These are phyloP conservation scores for Oncorhynchus tshawytscha DNA, from an alignment of 2,113 vertebrate genomes.

Conservation along the genomic window DNA sequence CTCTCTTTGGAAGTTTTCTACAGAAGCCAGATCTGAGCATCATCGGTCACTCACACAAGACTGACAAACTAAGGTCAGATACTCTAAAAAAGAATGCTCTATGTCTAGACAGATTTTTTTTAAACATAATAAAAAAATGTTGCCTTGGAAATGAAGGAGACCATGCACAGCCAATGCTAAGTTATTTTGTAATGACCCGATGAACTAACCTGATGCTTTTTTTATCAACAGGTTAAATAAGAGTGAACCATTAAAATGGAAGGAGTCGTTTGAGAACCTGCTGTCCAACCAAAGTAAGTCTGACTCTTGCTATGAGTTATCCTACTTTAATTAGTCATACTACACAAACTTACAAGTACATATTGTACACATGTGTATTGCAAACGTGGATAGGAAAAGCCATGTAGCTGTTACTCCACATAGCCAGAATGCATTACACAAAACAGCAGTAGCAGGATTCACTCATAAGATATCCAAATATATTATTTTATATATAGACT, in stretches of 20 bases:
- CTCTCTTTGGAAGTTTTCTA: constrained; percentile 84
- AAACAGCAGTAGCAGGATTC: too few relatives aligned
- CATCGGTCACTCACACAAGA: constrained; percentile 56
- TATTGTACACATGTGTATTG: too few relatives aligned
- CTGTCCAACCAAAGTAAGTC: constrained; percentile 89
- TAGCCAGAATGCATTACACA: too few relatives aligned
- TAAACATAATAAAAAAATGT: too few relatives aligned
- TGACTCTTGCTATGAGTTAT: neutral
- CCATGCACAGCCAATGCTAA: neutral
- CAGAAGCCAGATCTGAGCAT: constrained; percentile 79
- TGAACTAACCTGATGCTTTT: neutral
- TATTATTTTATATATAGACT: neutral
- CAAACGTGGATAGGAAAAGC: too few relatives aligned
- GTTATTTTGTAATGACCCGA: neutral
- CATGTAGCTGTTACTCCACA: too few relatives aligned
- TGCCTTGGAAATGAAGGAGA: too few relatives aligned
- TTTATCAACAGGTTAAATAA: constrained; percentile 67
- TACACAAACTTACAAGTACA: too few relatives aligned
- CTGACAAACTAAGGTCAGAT: constrained; percentile 61
- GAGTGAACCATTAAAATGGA: constrained; percentile 84
- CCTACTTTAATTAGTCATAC: too few relatives aligned
- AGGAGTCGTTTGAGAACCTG: constrained; percentile 86
- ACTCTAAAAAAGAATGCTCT: neutral
- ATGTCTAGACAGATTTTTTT: too few relatives aligned
- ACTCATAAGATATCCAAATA: too few relatives aligned